These are phyloP conservation scores for Xiphophorus hellerii DNA, from an alignment of 2,113 vertebrate species.

Conservation along the genomic window DNA sequence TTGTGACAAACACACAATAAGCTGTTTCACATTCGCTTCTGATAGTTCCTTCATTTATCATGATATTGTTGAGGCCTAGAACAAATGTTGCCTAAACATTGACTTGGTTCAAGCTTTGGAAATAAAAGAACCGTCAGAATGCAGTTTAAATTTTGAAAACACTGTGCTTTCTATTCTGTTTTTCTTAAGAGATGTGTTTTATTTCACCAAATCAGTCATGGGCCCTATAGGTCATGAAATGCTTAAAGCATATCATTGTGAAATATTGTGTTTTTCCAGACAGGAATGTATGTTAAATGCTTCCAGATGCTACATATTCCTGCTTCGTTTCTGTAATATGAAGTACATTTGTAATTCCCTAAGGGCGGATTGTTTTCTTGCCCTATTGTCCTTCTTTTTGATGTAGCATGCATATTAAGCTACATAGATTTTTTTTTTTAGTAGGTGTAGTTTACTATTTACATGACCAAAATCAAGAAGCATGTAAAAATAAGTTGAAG, in stretches of 20 bases:
- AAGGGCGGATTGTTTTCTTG: constrained; percentile 20
- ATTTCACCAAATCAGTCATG: constrained; percentile 58
- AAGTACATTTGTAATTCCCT: background rate
- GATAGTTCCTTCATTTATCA: constrained; percentile 31
- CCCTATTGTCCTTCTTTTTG: background rate
- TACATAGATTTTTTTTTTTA: background rate
- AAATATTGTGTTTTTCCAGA: constrained; percentile 62
- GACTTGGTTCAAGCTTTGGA: constrained; percentile 15
- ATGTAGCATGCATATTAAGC: constrained; percentile 17
- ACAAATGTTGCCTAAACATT: constrained; percentile 28
- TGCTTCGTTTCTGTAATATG: constrained; percentile 21
- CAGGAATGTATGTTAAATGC: constrained; percentile 69
- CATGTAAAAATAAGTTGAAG: no score
- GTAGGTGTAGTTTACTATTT: background rate
- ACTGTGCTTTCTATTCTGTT: constrained; percentile 4
- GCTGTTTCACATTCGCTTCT: constrained; percentile 48
- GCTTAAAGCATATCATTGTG: constrained; percentile 45
- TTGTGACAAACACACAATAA: constrained; percentile 49
- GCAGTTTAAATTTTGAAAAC: background rate
- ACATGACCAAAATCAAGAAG: no score
- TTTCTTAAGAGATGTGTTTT: constrained; percentile 53
- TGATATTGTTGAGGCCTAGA: constrained; percentile 30
- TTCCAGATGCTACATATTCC: constrained; percentile 69
- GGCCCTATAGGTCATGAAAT: constrained; percentile 50
- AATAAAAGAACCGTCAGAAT: background rate